These are phyloP conservation scores for Dorcus parallelipipedus DNA, from an alignment of 2,888 invertebrate genomes.

Conservation along the genomic window DNA sequence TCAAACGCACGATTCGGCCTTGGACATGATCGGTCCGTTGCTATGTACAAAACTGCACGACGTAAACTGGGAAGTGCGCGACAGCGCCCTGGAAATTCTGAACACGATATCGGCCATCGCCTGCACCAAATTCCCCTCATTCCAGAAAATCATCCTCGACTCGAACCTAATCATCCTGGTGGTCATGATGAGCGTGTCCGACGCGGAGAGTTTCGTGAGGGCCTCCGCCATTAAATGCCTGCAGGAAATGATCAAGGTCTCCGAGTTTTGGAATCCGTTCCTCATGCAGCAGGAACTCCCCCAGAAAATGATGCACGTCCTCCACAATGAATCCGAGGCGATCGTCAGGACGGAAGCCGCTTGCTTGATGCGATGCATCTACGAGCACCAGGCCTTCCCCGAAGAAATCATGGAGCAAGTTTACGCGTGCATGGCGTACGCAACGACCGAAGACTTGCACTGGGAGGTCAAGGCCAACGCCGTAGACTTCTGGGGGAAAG, in stretches of 20 bases:
- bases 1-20: slow-evolving; percentile 58
- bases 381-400: slow-evolving; percentile 61
- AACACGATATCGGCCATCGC: slow-evolving; percentile 68
- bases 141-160: slow-evolving; percentile 66
- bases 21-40: slow-evolving; percentile 64
- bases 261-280: slow-evolving; percentile 64
- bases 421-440: slow-evolving; percentile 63
- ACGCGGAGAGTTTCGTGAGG: slow-evolving; percentile 71
- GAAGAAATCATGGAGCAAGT: slow-evolving; percentile 54
- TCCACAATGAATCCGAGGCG: slow-evolving; percentile 70
- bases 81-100: slow-evolving; percentile 71
- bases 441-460: slow-evolving; percentile 69
- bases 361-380: slow-evolving; percentile 62
- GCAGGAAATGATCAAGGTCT: slow-evolving; percentile 63
- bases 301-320: slow-evolving; percentile 53
- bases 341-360: slow-evolving; percentile 74
- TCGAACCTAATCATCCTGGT: slow-evolving; percentile 64
- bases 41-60: slow-evolving; percentile 70
- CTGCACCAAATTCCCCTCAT: slow-evolving; percentile 63
- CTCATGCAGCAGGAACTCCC: slow-evolving; percentile 58
- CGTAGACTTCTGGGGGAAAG: slow-evolving; percentile 68
- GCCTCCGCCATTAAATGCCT: slow-evolving; percentile 72
- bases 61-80: slow-evolving; percentile 74
- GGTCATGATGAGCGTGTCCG: slow-evolving; percentile 63
- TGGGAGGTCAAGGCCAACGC: slow-evolving; percentile 79